Evolutionary conservation across 2,113 vertebrate genomes (phyloP).

Genomic region (Platycercus adscitus): DNA sequence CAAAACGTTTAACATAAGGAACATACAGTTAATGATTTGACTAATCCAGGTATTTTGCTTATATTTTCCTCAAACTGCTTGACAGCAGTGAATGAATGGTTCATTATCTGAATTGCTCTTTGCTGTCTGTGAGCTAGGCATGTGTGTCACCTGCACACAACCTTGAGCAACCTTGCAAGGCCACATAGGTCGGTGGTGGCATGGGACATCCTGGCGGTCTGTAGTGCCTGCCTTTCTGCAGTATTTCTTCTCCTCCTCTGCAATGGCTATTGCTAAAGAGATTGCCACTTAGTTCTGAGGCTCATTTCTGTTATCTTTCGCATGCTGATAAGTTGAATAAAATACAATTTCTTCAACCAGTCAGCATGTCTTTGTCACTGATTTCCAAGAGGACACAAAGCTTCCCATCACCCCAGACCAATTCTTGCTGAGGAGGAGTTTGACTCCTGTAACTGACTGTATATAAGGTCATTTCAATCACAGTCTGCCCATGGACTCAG

Average conservation of each 20-base stretch:
- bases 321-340: constrained; percentile 39
- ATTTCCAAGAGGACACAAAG: constrained; percentile 1
- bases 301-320: constrained; percentile 35
- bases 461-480: constrained; percentile 26
- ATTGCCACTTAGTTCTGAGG: neutral
- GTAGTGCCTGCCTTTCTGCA: accelerated
- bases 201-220: accelerated
- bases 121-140: neutral
- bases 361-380: neutral
- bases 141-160: neutral
- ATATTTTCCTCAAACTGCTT: accelerated
- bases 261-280: neutral
- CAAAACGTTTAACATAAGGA: accelerated
- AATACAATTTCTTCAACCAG: constrained; percentile 28
- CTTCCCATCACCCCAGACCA: neutral
- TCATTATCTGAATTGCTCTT: accelerated
- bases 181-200: accelerated
- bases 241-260: neutral
- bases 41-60: neutral
- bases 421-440: neutral
- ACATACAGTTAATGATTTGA: accelerated
- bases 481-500: neutral
- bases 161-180: neutral
- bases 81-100: accelerated
- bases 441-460: neutral